Evolutionary conservation across 2,888 invertebrate genomes (phyloP).

Genomic region (Zeuzera pyrina): DNA sequence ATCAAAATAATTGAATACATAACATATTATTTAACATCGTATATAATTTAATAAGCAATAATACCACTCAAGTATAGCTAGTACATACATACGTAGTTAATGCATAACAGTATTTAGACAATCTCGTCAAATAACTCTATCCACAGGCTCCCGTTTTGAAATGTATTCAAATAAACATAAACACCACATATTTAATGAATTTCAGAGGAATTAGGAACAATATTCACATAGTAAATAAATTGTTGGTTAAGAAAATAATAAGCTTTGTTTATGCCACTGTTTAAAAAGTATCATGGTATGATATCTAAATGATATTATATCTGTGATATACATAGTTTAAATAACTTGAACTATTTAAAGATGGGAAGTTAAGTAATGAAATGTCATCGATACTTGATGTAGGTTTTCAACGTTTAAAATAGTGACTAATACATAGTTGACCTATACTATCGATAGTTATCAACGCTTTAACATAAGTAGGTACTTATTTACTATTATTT

Average conservation of each 20-base stretch:
- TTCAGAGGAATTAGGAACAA: slow-evolving; percentile 24
- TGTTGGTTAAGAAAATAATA: slow-evolving; percentile 23
- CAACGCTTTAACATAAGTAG: no score
- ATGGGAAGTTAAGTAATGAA: no score
- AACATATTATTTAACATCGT: neutral
- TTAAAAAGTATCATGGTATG: slow-evolving; percentile 16
- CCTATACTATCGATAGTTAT: no score
- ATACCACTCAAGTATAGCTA: slow-evolving; percentile 32
- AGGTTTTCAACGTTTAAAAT: no score
- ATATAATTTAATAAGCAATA: slow-evolving; percentile 32
- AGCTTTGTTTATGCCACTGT: slow-evolving; percentile 25
- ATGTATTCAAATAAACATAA: no score
- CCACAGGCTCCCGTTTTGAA: no score
- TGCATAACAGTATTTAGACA: slow-evolving; percentile 32
- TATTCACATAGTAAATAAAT: slow-evolving; percentile 23
- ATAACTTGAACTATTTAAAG: no score
- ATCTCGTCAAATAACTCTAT: no score
- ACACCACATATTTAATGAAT: slow-evolving; percentile 19
- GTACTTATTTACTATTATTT: no score
- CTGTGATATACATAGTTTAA: slow-evolving; percentile 23
- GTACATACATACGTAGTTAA: slow-evolving; percentile 30
- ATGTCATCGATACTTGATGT: no score
- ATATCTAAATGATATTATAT: slow-evolving; percentile 25
- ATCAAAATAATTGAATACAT: neutral
- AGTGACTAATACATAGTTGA: no score